Evolutionary conservation across 1,140 invertebrate genomes (phyloP), one percentile per base, ranked within the genome.

Genomic region (Stratiolaelaps scimitus): DNA sequence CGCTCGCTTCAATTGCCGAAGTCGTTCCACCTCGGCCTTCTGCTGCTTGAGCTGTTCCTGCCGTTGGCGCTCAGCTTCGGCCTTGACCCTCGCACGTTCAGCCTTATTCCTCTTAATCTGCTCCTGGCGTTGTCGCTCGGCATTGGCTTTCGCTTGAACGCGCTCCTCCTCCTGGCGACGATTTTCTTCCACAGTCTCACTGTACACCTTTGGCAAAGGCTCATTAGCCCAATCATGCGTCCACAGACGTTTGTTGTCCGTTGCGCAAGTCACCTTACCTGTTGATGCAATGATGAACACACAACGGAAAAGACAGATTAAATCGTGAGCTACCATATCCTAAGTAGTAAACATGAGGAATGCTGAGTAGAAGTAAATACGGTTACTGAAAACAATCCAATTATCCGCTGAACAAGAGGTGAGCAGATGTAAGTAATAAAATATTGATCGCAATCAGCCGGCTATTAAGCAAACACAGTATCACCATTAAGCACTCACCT

Each of bases 221-320:
- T 95, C 91, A 68, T 83, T 83, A 69, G 85, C 83, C 92, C 92
- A 97, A 78, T 95, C 88, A 71, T 88, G 88, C 0, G 85, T 83
- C 82, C 84, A 87, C 19, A 93, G 79, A 67, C 86, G 85, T 66
- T 86, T 86, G 70, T 85, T 84, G 71, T 85, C 85, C n/a, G 87
- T 87, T 0, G 89, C 87, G 53, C 84, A 82, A 23, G 88, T 92
- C 67, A 96, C 85, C 76, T 92, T 89, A 43, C 53, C 53, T 60
- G 23, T 6, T 4, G 34, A 40, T 6, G 10, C 34, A 40, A 40
- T n/a, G n/a, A n/a, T n/a, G n/a, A n/a, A n/a, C n/a, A n/a, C n/a
- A n/a, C n/a, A n/a, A n/a, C n/a, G n/a, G n/a, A n/a, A n/a, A n/a
- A n/a, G n/a, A n/a, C n/a, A n/a, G n/a, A n/a, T n/a, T n/a, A n/a